Evolutionary conservation across 1,140 invertebrate genomes (phyloP), one percentile per base, ranked within the genome.

Genomic region (Helicorthomorpha holstii): DNA sequence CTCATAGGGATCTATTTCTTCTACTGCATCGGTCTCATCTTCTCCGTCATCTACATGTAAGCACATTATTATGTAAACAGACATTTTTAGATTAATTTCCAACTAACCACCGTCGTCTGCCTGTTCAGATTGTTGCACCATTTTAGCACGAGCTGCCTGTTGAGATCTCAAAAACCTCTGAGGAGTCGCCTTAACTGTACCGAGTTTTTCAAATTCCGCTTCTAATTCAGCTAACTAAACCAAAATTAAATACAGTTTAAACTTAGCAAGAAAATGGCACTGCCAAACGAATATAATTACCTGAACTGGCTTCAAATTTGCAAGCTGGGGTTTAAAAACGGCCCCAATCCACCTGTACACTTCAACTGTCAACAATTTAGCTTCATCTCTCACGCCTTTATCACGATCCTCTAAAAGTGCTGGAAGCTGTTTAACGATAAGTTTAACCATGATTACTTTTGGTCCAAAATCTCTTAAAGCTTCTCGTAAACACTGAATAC

Each of bases 331-430:
- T 66, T 90, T 88, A 45, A 94, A 73, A 12, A 85, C 83, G 42
- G 77, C 73, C 2, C 89, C 87, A 56, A 93, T 80, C 90, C 90
- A 95, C 55, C 83, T 79, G 69, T 88, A 94, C 62, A 95, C 83
- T 70, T 97, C 92, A 54, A 95, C 72, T 16, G 86, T 79, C 59
- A 97, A 69, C 34, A 76, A 72, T 66, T 95, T 94, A 46, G 84
- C 81, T 68, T 95, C 90, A 60, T 95, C 90, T 52, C 93, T 70
- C 0, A 98, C 89, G 54, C 66, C 77, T 64, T 95, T 94, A 68
- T 97, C 93, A 58, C 91, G 74, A 61, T 96, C 87, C 53, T 93
- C 85, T 29, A 96, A 70, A 27, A 96, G 72, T 2, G 77, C 71
- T 2, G 82, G 77, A 23, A 93, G 75, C 61, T 86, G 83, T 64